phyloP scores from a whole-genome alignment of 64 coral and sea anemone species.

The Catalaphyllia jardinei region DNA sequence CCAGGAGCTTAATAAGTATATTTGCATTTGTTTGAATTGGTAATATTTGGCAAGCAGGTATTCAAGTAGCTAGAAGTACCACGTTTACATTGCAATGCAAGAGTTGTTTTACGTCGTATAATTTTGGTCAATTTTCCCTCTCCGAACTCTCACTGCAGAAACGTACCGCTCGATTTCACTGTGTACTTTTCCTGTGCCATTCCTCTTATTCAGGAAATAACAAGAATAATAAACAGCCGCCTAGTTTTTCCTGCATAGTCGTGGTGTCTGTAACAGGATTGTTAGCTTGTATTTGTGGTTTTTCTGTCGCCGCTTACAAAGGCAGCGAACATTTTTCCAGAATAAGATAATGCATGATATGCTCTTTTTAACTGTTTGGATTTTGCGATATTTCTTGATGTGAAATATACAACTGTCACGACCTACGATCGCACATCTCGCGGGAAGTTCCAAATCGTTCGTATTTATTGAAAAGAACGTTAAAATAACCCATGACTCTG shows the following conservation, averaged over 20 bases:
- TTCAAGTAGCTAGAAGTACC: background rate
- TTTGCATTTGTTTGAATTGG: conserved; percentile 31
- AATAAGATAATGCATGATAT: background rate
- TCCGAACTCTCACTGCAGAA: background rate
- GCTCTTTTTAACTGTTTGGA: background rate
- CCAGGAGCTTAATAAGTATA: background rate
- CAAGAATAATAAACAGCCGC: conserved; percentile 21
- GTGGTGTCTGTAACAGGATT: background rate
- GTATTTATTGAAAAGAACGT: background rate
- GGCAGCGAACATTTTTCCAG: background rate
- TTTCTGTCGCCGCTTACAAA: background rate
- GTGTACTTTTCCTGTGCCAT: background rate
- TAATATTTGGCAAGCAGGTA: background rate
- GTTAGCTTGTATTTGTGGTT: background rate
- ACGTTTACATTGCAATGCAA: background rate
- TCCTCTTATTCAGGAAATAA: conserved; percentile 33
- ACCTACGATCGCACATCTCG: background rate
- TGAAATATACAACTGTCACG: background rate
- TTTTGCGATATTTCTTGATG: background rate
- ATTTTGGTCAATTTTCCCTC: background rate
- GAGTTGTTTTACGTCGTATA: background rate
- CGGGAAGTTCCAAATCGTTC: background rate
- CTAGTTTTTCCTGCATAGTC: conserved; percentile 25
- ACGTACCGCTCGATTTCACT: background rate
- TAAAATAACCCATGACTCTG: background rate